Evolutionary conservation across 2,113 vertebrate genomes (phyloP).

Genomic region (Ovis aries): ARS-UI_Ramb_v3.0 NC_056080.1:131035501-131036000

Average conservation of each 20-base stretch:
- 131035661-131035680: constrained; percentile 51
- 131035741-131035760: constrained; percentile 13
- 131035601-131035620: constrained; percentile 64
- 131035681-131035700: constrained; percentile 73
- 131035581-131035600: constrained; percentile 34
- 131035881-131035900: background rate
- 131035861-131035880: background rate
- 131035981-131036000: background rate
- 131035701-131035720: constrained; percentile 9
- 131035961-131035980: background rate
- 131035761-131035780: constrained; percentile 6
- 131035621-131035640: constrained; percentile 46
- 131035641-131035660: constrained; percentile 46
- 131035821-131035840: constrained; percentile 18
- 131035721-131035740: background rate
- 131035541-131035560: constrained; percentile 44
- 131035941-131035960: background rate
- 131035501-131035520: background rate
- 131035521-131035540: constrained; percentile 57
- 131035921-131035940: background rate
- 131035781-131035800: background rate
- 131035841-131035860: background rate
- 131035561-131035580: constrained; percentile 61
- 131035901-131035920: background rate
- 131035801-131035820: constrained; percentile 11